A percentile compares a stretch with the other conserved stretches of the same genome.
phyloP scores from a whole-genome alignment of 2,888 invertebrate species.

The Lochmaea capreae region DNA sequence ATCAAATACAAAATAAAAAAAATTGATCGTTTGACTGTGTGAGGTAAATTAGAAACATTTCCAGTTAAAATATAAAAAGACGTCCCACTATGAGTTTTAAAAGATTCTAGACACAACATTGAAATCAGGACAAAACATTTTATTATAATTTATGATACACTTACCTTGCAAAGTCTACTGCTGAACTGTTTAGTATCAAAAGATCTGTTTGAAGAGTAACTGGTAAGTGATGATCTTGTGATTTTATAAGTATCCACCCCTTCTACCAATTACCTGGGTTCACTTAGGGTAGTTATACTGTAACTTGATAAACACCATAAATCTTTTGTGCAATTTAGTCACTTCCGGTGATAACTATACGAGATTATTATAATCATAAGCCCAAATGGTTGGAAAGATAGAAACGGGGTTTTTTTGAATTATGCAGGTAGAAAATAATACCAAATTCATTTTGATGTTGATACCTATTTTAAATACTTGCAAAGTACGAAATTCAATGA shows the following conservation, averaged over 20 bases:
- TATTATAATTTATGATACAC: background rate
- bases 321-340: background rate
- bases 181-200: background rate
- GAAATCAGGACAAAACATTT: background rate
- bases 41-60: too few relatives aligned
- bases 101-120: too few relatives aligned
- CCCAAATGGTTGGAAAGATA: background rate
- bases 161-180: background rate
- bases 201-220: background rate
- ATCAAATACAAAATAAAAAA: too few relatives aligned
- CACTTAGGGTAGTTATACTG: background rate
- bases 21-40: too few relatives aligned
- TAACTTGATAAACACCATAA: background rate
- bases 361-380: background rate
- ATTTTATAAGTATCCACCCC: background rate
- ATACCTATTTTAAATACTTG: too few relatives aligned
- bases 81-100: too few relatives aligned
- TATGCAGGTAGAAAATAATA: background rate
- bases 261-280: conserved; percentile 1
- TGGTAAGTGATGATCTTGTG: background rate
- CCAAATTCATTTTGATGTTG: too few relatives aligned
- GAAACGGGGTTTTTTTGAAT: background rate
- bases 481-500: too few relatives aligned
- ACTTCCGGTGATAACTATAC: background rate
- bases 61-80: too few relatives aligned